Conservation (phyloP, 1,140 invertebrate genomes). For the Babylonia areolata region DNA sequence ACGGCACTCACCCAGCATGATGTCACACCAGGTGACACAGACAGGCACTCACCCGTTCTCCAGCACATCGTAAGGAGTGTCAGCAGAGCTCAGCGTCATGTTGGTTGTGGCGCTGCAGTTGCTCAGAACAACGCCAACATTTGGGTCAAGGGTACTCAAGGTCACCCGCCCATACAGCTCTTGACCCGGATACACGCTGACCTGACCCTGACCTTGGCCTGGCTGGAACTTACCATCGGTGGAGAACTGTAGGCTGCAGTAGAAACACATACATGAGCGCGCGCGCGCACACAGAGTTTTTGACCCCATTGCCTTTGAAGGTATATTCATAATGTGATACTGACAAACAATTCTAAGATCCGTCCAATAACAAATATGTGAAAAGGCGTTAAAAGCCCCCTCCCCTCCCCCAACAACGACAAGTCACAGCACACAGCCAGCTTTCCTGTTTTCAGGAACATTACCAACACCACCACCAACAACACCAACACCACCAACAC, state of each 20-base stretch:
- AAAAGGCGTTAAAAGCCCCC: no score
- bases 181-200: constrained; percentile 12
- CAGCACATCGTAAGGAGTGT: not conserved
- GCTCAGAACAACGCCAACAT: not conserved
- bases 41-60: not conserved
- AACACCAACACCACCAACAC: not conserved
- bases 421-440: no score
- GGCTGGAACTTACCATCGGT: not conserved
- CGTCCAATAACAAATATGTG: no score
- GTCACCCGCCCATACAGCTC: not conserved
- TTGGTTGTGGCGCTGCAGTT: constrained; percentile 4
- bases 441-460: no score
- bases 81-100: not conserved
- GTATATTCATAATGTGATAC: no score
- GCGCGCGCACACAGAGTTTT: no score
- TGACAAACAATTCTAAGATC: no score
- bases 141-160: not conserved
- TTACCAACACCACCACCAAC: no score
- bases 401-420: no score
- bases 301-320: no score
- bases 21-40: no score
- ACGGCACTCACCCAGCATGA: no score
- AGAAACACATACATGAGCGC: not conserved
- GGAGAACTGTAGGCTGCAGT: not conserved
- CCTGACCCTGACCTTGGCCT: constrained; percentile 2